A percentile compares a stretch with the other conserved stretches of the same genome.
These are phyloP conservation scores for Xylocampa areola DNA, from an alignment of 2,888 invertebrate species.

Conservation along the genomic window DNA sequence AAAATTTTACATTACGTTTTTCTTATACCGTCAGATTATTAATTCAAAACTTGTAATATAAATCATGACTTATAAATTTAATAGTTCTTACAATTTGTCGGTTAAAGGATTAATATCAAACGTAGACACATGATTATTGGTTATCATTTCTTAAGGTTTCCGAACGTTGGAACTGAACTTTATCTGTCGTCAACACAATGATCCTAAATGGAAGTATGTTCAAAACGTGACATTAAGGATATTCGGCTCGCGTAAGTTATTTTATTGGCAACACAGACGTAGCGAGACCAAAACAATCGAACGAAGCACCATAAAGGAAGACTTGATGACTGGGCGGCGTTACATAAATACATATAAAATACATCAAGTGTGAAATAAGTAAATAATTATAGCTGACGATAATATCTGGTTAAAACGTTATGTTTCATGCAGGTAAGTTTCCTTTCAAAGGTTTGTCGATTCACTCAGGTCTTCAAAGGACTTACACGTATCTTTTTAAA, in stretches of 20 bases:
- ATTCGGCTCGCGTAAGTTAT: conserved; percentile 56
- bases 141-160: background rate
- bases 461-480: background rate
- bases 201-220: conserved; percentile 20
- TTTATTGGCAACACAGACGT: conserved; percentile 57
- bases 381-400: conserved; percentile 22
- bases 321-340: conserved; percentile 36
- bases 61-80: background rate
- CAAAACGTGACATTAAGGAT: conserved; percentile 36
- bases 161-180: conserved; percentile 29
- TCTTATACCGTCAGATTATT: background rate
- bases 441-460: conserved; percentile 7
- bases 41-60: background rate
- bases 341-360: conserved; percentile 41
- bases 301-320: conserved; percentile 41
- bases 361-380: conserved; percentile 27
- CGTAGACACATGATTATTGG: conserved; percentile 8
- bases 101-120: conserved; percentile 27
- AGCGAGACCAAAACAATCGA: conserved; percentile 65
- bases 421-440: conserved; percentile 6
- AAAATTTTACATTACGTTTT: background rate
- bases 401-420: conserved; percentile 17
- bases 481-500: background rate
- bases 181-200: conserved; percentile 33
- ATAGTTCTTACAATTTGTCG: no score